Conservation (phyloP, 1,140 invertebrate genomes). For the Aphelenchoides besseyi region DNA sequence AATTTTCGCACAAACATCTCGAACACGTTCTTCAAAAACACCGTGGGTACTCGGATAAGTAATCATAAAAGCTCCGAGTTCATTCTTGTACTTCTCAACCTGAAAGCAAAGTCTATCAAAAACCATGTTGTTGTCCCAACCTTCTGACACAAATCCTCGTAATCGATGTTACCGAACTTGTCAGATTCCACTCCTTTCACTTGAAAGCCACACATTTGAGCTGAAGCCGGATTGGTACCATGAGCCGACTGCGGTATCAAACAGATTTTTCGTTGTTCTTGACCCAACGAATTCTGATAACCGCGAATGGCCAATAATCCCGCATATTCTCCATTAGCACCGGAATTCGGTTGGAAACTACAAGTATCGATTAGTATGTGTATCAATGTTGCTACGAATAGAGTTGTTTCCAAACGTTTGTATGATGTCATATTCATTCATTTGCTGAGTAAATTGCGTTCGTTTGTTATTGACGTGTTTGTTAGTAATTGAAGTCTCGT, state of each 20-base stretch:
- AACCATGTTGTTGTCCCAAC: conserved; percentile 63
- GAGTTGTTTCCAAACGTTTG: too few species aligned
- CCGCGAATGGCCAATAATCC: conserved; percentile 88
- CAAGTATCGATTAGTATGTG: too few species aligned
- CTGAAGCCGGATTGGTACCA: conserved; percentile 96
- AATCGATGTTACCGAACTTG: conserved; percentile 83
- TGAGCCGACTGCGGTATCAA: conserved; percentile 95
- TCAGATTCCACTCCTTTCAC: conserved; percentile 82
- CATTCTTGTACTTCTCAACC: conserved; percentile 74
- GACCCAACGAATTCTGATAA: conserved; percentile 81
- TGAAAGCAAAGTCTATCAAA: background rate
- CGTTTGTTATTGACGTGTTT: too few species aligned
- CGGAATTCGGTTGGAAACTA: too few species aligned
- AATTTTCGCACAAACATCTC: conserved; percentile 78
- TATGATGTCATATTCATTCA: too few species aligned
- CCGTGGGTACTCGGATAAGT: conserved; percentile 99
- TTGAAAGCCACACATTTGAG: conserved; percentile 96
- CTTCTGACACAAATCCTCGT: conserved; percentile 79
- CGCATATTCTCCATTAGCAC: conserved; percentile 97
- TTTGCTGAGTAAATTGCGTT: too few species aligned
- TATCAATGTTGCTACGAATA: too few species aligned
- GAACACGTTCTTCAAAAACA: conserved; percentile 91
- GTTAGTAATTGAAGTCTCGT: too few species aligned
- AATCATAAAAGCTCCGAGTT: conserved; percentile 92
- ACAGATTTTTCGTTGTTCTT: conserved; percentile 81